Evolutionary conservation across 2,888 invertebrate genomes (phyloP), one percentile per base, ranked within the genome.

Genomic region (Drosophila lutescens): DNA sequence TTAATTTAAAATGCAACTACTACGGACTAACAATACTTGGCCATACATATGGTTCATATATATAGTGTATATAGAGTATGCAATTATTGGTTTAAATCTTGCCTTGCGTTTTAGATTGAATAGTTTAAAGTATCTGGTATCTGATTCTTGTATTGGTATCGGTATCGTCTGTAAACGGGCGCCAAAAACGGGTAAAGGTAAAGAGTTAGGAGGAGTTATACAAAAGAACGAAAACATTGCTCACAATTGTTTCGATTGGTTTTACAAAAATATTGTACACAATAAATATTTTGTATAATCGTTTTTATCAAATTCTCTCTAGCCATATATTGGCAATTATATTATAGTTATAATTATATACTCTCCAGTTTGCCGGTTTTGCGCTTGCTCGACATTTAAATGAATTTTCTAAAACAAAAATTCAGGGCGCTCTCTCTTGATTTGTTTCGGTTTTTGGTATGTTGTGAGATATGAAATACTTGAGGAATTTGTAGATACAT

Each of bases 371-470:
- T 38, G 36, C 60, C 66, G 50, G 44, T 43, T 71, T 71, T 80
- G 80, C 79, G 75, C 80, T 79, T 54, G 68, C 77, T 58, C 58
- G 83, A 79, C 79, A 71, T 56, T 46, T 59, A 81, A 76, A 75
- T 79, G 87, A 87, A 89, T 77, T 85, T 85, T 89, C 71, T 85
- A 89, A 86, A 86, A 89, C 86, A 86, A 89, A 87, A 89, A 87
- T 88, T 80, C 87, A 79, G 79, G 63, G 73, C 74, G 74, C 77
- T 59, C 26, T 65, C 66, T 63, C 38, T 58, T 73, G 51, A 59
- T 58, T 20, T 53, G 53, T 23, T 60, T 20, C 46, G 32, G 66
- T 17, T 56, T 72, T 54, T 80, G 59, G 53, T 76, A 55, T 81
- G 61, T 58, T 77, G 59, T 68, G 51, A 66, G 65, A 66, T 73